Evolutionary conservation across 1,140 invertebrate species (phyloP).

Genomic region (Sipha flava): DNA sequence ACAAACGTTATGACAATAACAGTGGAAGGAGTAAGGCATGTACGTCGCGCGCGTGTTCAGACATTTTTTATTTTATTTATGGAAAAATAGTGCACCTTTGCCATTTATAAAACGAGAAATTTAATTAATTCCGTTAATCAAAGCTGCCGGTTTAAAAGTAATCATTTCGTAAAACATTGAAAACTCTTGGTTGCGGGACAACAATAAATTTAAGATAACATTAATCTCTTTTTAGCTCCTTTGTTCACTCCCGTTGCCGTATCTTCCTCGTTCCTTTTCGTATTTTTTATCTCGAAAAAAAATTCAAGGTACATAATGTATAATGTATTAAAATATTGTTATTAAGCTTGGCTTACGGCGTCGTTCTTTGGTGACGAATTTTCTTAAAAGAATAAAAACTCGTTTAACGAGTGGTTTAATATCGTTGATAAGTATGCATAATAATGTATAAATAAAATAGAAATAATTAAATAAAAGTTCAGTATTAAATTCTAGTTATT

Average conservation of each 20-base stretch:
- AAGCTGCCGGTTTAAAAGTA: conserved; percentile 4
- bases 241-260: background rate
- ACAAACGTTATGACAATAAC: background rate
- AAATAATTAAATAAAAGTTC: background rate
- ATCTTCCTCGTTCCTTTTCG: background rate
- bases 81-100: background rate
- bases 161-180: background rate
- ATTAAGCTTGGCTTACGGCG: background rate
- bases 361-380: background rate
- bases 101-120: background rate
- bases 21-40: background rate
- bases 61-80: background rate
- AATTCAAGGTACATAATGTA: background rate
- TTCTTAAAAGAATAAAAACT: background rate
- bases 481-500: too few species aligned
- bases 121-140: conserved; percentile 24
- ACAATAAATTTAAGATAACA: conserved; percentile 22
- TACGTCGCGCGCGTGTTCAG: too few species aligned
- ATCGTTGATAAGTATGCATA: background rate
- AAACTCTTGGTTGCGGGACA: background rate
- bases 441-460: background rate
- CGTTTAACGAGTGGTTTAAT: background rate
- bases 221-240: background rate
- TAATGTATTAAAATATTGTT: background rate
- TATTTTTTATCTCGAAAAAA: background rate